phyloP scores from a whole-genome alignment of 2,797 vertebrate genomes.

The Lemur catta region DNA sequence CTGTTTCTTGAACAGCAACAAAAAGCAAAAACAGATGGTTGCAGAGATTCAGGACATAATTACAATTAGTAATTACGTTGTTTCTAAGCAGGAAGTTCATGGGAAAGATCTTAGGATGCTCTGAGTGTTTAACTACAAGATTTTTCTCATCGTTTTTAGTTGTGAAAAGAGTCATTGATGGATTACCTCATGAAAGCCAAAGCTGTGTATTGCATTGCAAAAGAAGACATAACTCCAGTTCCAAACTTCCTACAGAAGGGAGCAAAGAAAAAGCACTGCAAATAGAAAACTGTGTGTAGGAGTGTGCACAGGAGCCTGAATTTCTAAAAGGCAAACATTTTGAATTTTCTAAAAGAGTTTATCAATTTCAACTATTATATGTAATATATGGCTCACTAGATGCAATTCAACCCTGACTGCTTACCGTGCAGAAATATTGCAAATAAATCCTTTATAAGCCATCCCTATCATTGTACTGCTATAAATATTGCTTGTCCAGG shows the following conservation, averaged over 20 bases:
- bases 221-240: background rate
- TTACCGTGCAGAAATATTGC: slow-evolving; percentile 60
- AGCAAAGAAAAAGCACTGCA: background rate
- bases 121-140: background rate
- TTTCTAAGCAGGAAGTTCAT: slow-evolving; percentile 41
- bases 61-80: slow-evolving; percentile 40
- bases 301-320: background rate
- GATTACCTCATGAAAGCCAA: slow-evolving; percentile 21
- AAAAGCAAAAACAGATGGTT: slow-evolving; percentile 33
- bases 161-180: slow-evolving; percentile 26
- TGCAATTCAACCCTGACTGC: background rate
- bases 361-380: background rate
- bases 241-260: background rate
- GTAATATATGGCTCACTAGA: slow-evolving; percentile 3
- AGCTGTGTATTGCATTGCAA: background rate
- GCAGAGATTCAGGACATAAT: background rate
- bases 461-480: slow-evolving; percentile 18
- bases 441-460: slow-evolving; percentile 37
- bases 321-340: background rate
- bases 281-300: background rate
- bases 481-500: background rate
- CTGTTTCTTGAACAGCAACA: slow-evolving; percentile 49
- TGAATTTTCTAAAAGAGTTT: background rate
- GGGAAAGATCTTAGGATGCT: slow-evolving; percentile 22
- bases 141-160: slow-evolving; percentile 15